Conservation (phyloP, 2,113 vertebrate species). For the Hemichromis elongatus region DNA sequence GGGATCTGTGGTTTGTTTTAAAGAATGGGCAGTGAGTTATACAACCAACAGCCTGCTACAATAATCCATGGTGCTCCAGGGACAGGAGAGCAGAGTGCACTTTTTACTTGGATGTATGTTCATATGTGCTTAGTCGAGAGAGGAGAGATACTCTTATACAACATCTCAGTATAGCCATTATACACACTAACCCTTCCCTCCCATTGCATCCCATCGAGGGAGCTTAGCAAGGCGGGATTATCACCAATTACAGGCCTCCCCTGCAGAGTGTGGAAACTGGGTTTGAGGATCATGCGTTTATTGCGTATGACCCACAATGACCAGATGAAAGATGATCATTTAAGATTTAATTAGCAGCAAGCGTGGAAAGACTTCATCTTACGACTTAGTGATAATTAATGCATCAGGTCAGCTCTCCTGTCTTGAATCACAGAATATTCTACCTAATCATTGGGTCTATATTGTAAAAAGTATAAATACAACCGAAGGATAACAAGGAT, state of each 20-base stretch:
- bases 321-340: constrained; percentile 20
- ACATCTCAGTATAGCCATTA: constrained; percentile 39
- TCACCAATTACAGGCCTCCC: constrained; percentile 61
- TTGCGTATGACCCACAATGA: constrained; percentile 23
- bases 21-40: constrained; percentile 18
- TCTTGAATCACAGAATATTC: not conserved
- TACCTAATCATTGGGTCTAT: not conserved
- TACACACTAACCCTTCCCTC: constrained; percentile 34
- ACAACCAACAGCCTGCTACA: constrained; percentile 17
- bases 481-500: not conserved
- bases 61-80: constrained; percentile 35
- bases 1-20: not conserved
- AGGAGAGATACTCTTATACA: constrained; percentile 27
- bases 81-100: constrained; percentile 8
- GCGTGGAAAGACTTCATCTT: not conserved
- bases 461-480: not conserved
- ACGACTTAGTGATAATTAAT: constrained; percentile 5
- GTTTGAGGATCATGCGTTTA: constrained; percentile 41
- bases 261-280: not conserved
- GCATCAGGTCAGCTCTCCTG: not conserved
- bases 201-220: constrained; percentile 43
- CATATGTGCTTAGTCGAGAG: not conserved
- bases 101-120: constrained; percentile 29
- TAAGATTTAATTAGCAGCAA: constrained; percentile 25
- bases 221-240: constrained; percentile 61